Conservation (phyloP, 37 sponge, comb jelly and placozoan genomes). For the Petrosia ficiformis region DNA sequence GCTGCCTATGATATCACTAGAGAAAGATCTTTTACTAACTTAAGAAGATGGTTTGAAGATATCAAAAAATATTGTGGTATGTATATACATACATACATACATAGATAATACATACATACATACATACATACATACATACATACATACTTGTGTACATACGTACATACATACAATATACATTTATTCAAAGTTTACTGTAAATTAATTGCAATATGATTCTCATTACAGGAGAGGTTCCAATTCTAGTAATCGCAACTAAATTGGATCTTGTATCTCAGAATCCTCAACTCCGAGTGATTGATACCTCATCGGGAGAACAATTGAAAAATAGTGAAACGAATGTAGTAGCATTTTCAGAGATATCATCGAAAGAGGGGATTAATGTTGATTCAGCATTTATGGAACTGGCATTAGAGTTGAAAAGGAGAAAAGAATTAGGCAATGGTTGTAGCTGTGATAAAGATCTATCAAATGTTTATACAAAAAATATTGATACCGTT, state of each 20-base stretch:
- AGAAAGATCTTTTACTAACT: conserved; percentile 63
- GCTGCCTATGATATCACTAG: conserved; percentile 84
- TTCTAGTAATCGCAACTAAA: conserved; percentile 12
- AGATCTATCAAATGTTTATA: too few species aligned
- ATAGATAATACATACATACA: not conserved
- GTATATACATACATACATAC: not conserved
- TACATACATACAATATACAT: not conserved
- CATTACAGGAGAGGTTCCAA: not conserved
- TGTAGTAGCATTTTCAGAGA: not conserved
- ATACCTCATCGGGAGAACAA: not conserved
- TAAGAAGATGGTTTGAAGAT: conserved; percentile 79
- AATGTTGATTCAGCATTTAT: conserved; percentile 11
- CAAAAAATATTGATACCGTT: too few species aligned
- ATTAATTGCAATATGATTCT: not conserved
- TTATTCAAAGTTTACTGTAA: not conserved
- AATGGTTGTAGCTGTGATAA: too few species aligned
- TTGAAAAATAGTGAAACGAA: not conserved
- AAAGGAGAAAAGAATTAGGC: not conserved
- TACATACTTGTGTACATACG: too few species aligned
- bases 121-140: not conserved
- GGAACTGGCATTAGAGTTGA: not conserved
- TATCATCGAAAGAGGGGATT: not conserved
- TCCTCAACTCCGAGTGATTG: not conserved
- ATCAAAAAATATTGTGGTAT: conserved; percentile 63
- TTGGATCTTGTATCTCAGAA: not conserved